phyloP scores from a whole-genome alignment of 2,113 vertebrate genomes.

The Macrotus californicus region DNA sequence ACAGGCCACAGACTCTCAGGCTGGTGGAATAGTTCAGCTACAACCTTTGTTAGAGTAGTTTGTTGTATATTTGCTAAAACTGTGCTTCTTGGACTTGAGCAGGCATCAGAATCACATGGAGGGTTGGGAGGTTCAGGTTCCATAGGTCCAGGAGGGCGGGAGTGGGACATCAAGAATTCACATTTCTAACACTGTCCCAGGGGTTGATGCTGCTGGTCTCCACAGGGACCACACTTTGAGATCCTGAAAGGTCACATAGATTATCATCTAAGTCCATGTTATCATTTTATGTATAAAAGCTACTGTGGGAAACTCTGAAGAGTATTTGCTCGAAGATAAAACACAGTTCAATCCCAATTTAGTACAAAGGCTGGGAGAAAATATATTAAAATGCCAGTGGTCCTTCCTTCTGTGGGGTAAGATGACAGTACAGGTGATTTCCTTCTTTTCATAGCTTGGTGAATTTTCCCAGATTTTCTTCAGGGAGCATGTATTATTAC shows the following conservation, averaged over 20 bases:
- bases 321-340: background rate
- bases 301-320: background rate
- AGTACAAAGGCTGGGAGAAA: background rate
- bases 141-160: background rate
- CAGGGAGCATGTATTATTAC: background rate
- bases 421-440: background rate
- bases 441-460: background rate
- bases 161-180: background rate
- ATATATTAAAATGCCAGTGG: background rate
- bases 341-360: background rate
- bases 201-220: background rate
- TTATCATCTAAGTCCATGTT: background rate
- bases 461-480: background rate
- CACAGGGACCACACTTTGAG: background rate
- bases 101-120: background rate
- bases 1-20: background rate
- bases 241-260: background rate
- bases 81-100: background rate
- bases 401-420: background rate
- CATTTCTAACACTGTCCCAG: background rate
- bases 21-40: background rate
- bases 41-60: background rate
- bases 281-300: background rate
- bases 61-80: background rate
- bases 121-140: background rate